Evolutionary conservation across 1,140 invertebrate genomes (phyloP).

Genomic region (Neoseiulus cucumeris): DNA sequence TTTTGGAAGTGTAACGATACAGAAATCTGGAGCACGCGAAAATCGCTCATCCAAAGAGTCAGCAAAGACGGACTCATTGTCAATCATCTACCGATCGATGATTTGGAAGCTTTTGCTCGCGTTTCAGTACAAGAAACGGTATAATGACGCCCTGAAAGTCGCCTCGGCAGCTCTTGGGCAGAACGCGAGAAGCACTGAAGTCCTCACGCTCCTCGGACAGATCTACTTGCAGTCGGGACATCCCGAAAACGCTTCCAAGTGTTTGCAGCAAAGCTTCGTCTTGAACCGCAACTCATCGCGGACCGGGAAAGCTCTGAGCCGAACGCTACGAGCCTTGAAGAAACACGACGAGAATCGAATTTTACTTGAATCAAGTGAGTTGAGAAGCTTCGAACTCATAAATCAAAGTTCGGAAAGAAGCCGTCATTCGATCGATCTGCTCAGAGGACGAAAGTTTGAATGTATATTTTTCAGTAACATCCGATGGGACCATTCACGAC

Average conservation of each 20-base stretch:
- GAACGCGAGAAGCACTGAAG: background rate
- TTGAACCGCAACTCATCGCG: background rate
- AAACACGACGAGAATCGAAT: background rate
- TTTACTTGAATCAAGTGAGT: background rate
- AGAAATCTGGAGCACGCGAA: too few relatives aligned
- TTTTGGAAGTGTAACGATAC: too few relatives aligned
- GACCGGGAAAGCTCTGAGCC: background rate
- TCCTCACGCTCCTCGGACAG: background rate
- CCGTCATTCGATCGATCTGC: background rate
- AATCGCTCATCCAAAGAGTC: too few relatives aligned
- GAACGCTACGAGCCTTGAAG: background rate
- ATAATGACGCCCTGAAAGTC: background rate
- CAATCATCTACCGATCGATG: too few relatives aligned
- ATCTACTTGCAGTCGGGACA: background rate
- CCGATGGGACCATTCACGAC: background rate
- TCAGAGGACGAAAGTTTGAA: background rate
- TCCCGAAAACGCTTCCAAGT: background rate
- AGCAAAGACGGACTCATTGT: too few relatives aligned
- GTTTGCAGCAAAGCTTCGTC: slow-evolving; percentile 4
- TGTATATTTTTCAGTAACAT: background rate
- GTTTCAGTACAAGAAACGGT: background rate
- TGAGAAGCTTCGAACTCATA: background rate
- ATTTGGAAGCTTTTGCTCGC: too few relatives aligned
- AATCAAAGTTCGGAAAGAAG: background rate
- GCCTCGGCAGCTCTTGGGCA: background rate